Base-by-base conservation (phyloP, 1,140 invertebrate genomes). In the Ctenoplectra terminalis region DNA sequence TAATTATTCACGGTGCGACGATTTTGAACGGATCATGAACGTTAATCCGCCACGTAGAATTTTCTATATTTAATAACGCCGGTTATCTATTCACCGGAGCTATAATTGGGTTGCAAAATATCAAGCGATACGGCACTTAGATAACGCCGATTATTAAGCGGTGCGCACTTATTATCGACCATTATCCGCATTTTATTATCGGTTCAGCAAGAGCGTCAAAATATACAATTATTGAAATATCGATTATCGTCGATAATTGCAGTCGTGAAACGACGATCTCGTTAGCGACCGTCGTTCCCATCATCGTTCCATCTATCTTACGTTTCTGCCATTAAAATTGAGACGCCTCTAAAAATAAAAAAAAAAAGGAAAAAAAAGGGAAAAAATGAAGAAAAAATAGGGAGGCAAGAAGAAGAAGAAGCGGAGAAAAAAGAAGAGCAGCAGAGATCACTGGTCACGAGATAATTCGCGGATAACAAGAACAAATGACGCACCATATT, bases 181-280 rank as follows among this genome's bases (percentile, higher is more conserved):
- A 67, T 64, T 75, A 81, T 67, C 17, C 40, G 50, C 43, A 46
- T 56, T 81, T 81, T 75, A 75, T 58, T 54, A 58, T 75, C 71
- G 48, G 26, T 9, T 8, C 61, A 31, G 72, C 9, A n/a, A 40
- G 23, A 54, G 60, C 60, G 79, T 81, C 71, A 75, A 81, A 81
- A 81, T 81, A 81, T 66, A 75, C 79, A 81, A 81, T 81, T 81
- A 81, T 75, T 26, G 79, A 75, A 67, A 64, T 81, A 81, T 81
- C 61, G 71, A 81, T 79, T 78, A 87, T 80, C 78, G 80, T 80
- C 89, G 84, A 90, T 90, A 90, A 90, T 90, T 90, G 87, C 79
- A 75, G 43, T 66, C 83, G 82, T 83, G 84, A 87, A 90, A 88
- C 85, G 89, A 90, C 82, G 74, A 58, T 75, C 82, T 90, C 90